Evolutionary conservation across 2,113 vertebrate genomes (phyloP).

Genomic region (Chauna torquata): DNA sequence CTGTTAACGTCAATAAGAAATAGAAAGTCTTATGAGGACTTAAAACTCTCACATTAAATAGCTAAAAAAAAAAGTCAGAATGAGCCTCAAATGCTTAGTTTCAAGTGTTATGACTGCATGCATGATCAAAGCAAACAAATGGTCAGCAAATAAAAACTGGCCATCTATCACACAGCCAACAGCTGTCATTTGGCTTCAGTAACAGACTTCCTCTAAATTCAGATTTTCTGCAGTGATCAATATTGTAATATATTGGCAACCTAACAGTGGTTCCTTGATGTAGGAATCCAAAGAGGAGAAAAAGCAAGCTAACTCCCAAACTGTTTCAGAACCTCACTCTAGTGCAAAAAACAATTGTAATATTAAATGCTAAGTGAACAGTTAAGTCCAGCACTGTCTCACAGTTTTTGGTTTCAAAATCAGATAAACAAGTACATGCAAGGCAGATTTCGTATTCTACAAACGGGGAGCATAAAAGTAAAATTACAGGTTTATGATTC

Average conservation of each 20-base stretch:
- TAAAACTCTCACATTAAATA: not conserved
- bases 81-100: not conserved
- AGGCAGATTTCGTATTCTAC: not conserved
- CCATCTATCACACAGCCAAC: not conserved
- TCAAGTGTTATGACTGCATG: too few species aligned
- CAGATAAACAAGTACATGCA: not conserved
- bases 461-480: not conserved
- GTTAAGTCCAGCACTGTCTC: not conserved
- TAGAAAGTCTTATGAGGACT: not conserved
- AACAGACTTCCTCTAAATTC: not conserved
- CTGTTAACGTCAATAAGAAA: not conserved
- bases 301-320: not conserved
- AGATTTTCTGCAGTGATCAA: not conserved
- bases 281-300: not conserved
- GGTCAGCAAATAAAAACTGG: not conserved
- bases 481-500: not conserved
- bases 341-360: not conserved
- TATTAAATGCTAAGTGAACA: not conserved
- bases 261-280: not conserved
- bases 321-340: not conserved
- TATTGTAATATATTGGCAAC: not conserved
- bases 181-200: not conserved
- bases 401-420: not conserved
- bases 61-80: not conserved
- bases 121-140: not conserved